A percentile compares a stretch with the other conserved stretches of the same genome.
Evolutionary conservation across 2,113 vertebrate genomes (phyloP).

Genomic region (Paradoxurus hermaphroditus): DNA sequence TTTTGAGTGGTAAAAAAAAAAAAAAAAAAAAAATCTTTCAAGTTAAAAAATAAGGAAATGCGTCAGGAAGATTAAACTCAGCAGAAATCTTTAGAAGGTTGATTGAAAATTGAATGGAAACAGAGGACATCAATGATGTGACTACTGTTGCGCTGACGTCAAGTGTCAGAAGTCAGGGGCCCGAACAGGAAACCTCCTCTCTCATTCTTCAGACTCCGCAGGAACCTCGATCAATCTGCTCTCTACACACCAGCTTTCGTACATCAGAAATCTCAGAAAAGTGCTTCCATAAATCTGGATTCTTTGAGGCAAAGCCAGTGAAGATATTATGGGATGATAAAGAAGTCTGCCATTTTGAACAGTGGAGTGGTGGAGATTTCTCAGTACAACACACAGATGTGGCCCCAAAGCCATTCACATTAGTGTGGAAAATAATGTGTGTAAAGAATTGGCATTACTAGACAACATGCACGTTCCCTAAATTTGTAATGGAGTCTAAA

Average conservation of each 20-base stretch:
- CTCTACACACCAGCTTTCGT: not conserved
- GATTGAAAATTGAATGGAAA: not conserved
- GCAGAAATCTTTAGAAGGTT: not conserved
- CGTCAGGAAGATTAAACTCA: not conserved
- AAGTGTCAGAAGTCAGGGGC: not conserved
- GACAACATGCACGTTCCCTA: not conserved
- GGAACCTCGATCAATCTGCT: no score
- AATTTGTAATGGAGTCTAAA: not conserved
- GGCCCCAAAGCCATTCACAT: not conserved
- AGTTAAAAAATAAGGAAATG: not conserved
- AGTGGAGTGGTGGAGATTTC: not conserved
- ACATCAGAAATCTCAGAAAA: not conserved
- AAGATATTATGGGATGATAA: not conserved
- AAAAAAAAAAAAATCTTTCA: not conserved
- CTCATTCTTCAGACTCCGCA: not conserved
- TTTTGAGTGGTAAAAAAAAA: not conserved
- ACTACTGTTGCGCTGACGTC: not conserved
- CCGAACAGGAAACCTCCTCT: not conserved
- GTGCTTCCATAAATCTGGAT: not conserved
- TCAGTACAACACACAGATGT: fast-evolving
- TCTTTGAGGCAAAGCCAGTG: not conserved
- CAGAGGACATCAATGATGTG: not conserved
- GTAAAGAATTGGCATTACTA: not conserved
- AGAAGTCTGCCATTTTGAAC: not conserved
- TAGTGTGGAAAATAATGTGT: fast-evolving